These are phyloP conservation scores for Pomatorhinus ruficollis DNA, from an alignment of 2,113 vertebrate species.

Conservation along the genomic window DNA sequence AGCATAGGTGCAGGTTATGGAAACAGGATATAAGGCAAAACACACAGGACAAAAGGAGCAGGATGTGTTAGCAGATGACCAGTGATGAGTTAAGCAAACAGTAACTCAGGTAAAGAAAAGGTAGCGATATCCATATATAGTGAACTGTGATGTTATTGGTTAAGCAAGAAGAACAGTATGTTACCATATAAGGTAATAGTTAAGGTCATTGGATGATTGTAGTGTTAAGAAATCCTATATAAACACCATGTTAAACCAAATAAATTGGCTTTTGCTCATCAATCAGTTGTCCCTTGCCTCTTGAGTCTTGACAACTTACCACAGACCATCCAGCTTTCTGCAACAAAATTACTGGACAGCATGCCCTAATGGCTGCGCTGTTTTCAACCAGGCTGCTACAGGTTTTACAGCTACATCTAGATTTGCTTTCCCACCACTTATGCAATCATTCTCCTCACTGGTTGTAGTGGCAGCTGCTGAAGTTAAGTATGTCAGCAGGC, in stretches of 20 bases:
- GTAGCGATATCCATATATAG: neutral
- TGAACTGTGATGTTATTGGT: neutral
- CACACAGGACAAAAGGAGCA: neutral
- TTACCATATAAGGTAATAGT: neutral
- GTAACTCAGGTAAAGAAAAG: neutral
- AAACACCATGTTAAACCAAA: neutral
- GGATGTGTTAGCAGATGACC: neutral
- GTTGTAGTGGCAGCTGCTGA: neutral
- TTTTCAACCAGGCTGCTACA: neutral
- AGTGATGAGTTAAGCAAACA: neutral
- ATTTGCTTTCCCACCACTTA: neutral
- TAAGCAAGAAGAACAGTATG: neutral
- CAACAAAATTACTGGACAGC: neutral
- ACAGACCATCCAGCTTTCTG: neutral
- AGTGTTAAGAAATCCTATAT: neutral
- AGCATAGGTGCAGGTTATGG: no score
- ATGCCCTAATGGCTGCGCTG: neutral
- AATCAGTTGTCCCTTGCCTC: rapidly evolving
- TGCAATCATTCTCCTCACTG: neutral
- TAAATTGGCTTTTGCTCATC: neutral
- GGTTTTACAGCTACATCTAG: neutral
- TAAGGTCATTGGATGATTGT: neutral
- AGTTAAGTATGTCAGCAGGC: neutral
- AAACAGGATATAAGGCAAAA: neutral
- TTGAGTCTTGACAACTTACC: neutral